phyloP scores from a whole-genome alignment of 2,797 vertebrate species.

The Sparus aurata region DNA sequence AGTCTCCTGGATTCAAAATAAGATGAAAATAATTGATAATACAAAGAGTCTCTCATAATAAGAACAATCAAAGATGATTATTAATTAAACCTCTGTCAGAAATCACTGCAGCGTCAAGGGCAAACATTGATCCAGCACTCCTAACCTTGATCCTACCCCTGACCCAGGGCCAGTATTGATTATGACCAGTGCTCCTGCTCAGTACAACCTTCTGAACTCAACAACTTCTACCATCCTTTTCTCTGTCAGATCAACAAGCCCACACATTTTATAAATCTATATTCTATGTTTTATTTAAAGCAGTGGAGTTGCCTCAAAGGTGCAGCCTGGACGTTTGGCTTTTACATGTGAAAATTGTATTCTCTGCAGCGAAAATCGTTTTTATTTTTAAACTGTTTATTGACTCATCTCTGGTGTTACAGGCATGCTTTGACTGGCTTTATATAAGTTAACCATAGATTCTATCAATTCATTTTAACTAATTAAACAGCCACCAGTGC shows the following conservation, averaged over 20 bases:
- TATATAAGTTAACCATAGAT: not conserved
- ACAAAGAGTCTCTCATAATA: not conserved
- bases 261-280: constrained; percentile 18
- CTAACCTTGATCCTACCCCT: constrained; percentile 38
- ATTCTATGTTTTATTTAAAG: constrained; percentile 25
- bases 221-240: constrained; percentile 30
- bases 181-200: constrained; percentile 38
- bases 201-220: constrained; percentile 50
- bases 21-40: constrained; percentile 6
- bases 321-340: not conserved
- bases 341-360: no score
- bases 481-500: no score
- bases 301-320: not conserved
- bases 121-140: constrained; percentile 42
- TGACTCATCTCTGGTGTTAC: not conserved
- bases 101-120: constrained; percentile 22
- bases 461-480: not conserved
- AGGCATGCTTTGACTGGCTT: not conserved
- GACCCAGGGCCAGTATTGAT: constrained; percentile 64
- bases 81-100: constrained; percentile 33
- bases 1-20: constrained; percentile 13
- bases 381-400: not conserved
- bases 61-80: constrained; percentile 25
- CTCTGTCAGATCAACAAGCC: constrained; percentile 21
- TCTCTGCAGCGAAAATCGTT: not conserved